These are phyloP conservation scores for Oreochromis tanganicae DNA, from an alignment of 2,113 vertebrate species.

Conservation along the genomic window DNA sequence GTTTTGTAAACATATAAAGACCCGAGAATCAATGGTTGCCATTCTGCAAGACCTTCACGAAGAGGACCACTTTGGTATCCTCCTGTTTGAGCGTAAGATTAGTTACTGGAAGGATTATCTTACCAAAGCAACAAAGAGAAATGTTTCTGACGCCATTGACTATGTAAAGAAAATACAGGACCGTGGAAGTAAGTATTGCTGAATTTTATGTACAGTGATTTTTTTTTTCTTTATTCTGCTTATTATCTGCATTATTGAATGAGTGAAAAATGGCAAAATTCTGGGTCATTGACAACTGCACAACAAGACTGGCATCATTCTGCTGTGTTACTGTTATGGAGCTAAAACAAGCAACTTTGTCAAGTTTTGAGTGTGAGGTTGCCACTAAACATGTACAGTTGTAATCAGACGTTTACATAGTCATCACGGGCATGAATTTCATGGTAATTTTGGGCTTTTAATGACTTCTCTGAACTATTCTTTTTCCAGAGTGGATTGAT, in stretches of 20 bases:
- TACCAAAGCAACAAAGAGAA: slow-evolving; percentile 52
- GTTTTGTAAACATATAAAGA: slow-evolving; percentile 41
- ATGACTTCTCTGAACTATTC: not conserved
- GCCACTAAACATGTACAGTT: not conserved
- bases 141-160: slow-evolving; percentile 27
- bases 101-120: slow-evolving; percentile 25
- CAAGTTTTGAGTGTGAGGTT: not conserved
- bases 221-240: not conserved
- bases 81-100: not conserved
- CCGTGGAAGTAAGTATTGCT: slow-evolving; percentile 19
- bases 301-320: not conserved
- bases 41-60: slow-evolving; percentile 67
- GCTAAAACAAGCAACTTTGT: not conserved
- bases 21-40: slow-evolving; percentile 52
- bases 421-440: not conserved
- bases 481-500: not conserved
- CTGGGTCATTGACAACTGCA: not conserved
- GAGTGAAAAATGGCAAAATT: not conserved
- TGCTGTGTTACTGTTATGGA: not conserved
- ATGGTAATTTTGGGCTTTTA: not conserved
- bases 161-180: not conserved
- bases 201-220: not conserved
- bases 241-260: not conserved
- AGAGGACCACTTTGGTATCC: slow-evolving; percentile 67
- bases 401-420: not conserved